Evolutionary conservation across 2,113 vertebrate genomes (phyloP), one percentile per base, ranked within the genome.

Genomic region (Stigmatopora nigra): DNA sequence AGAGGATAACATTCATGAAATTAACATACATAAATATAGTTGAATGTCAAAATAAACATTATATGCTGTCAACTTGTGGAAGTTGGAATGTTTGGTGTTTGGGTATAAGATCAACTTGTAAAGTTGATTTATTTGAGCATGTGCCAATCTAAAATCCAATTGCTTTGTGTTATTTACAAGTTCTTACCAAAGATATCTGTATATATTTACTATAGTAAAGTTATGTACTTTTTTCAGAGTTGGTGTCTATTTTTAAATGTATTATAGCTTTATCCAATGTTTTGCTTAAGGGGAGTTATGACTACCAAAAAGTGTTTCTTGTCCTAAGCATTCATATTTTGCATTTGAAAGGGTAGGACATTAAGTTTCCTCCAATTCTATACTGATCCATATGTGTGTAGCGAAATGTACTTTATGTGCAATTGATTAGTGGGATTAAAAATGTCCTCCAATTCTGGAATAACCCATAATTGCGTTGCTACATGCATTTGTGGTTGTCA

Each of bases 91-190:
- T 58, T 8, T 51, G 38, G 2, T 11, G n/a, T 55, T 68, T 78
- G 76, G 36, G 45, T 73, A 65, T 48, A 80, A 70, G 63, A 66
- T 72, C 70, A 72, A 76, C 68, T 79, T 61, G 62, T 20, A 49
- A 52, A 62, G 19, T 70, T 71, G 57, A 78, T 69, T 76, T 66
- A 75, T 51, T 65, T 72, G 64, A 67, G 66, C 64, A 60, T 72
- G 61, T 17, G 2, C 63, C 47, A 47, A 56, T 68, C 45, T 68
- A 44, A 61, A 55, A 19, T 19, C 66, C 25, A 1, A 52, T 10
- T n/a, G 0, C 46, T 53, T 47, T 22, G 1, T n/a, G n/a, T 57
- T 6, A 31, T 73, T 65, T 44, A 71, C 13, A 71, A 44, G 64
- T 22, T 47, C 22, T 31, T n/a, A n/a, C n/a, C n/a, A n/a, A n/a